Base-by-base conservation (phyloP, 2,113 vertebrate genomes). In the Cyanoramphus novaezelandiae region DNA sequence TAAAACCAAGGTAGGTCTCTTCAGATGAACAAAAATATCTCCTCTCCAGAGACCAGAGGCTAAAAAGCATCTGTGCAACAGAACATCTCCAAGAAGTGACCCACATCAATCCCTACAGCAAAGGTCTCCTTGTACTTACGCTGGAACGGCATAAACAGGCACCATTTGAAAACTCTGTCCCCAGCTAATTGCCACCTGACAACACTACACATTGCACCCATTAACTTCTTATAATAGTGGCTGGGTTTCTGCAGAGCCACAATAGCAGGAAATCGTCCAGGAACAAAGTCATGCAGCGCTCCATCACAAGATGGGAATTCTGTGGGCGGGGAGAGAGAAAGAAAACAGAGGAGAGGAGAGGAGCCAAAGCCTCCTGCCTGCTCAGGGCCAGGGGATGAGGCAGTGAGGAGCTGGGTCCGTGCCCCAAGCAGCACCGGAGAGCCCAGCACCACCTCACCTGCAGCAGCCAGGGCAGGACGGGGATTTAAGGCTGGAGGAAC, bases 191-290 rank as follows among this genome's bases (percentile, higher is more conserved):
- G 72, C 70, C 93, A 91, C 92, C 74, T 83, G 79, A 43, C 57
- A 31, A 52, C 50, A 43, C 67, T 64, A 13, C 59, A 24, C 87
- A 57, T 13, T 44, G 70, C 79, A 44, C 52, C 86, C 86, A 47
- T 67, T 50, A 83, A 59, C 60, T 37, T 64, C 80, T 69, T 8
- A 46, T 2, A 76, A 29, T 4, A 49, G 86, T 20, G 15, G 60
- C 88, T 5, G 49, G 43, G 62, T 76, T 83, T 88, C 93, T 85
- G 92, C 74, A 49, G 57, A 85, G 85, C 77, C 49, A 63, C 87
- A 89, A 55, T 46, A 25, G 93, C 87, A 97, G 94, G 85, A 94
- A 96, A 93, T n/a, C 2, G 86, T 82, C 88, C 90, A 92, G 94
- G 95, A 95, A 67, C 79, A 59, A 50, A 87, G 82, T 92, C 80